Conservation (phyloP, 2,113 vertebrate genomes). For the Panthera leo region DNA sequence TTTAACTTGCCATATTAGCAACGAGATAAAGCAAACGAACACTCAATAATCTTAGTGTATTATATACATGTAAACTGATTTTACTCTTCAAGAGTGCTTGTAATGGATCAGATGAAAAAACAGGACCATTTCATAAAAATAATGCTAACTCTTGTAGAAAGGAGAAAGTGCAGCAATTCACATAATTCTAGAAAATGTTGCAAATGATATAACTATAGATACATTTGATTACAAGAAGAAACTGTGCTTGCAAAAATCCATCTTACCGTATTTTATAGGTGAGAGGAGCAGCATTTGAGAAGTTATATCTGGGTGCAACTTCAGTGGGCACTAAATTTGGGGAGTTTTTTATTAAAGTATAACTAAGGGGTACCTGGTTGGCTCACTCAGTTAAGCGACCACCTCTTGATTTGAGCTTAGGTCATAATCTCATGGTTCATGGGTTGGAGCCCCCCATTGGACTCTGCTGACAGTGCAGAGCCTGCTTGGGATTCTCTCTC, state of each 20-base stretch:
- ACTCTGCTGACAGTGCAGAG: no score
- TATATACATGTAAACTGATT: not conserved
- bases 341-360: not conserved
- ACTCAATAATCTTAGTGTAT: not conserved
- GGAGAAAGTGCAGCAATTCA: not conserved
- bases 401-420: no score
- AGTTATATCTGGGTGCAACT: not conserved
- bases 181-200: not conserved
- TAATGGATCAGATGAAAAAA: not conserved
- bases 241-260: not conserved
- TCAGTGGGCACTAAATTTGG: not conserved
- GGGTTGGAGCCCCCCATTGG: no score
- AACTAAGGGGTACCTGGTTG: no score
- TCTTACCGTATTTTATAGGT: rapidly evolving
- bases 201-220: not conserved
- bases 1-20: not conserved
- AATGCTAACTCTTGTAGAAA: not conserved
- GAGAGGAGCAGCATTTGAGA: not conserved
- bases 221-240: not conserved
- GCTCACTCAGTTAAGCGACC: no score
- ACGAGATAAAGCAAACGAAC: not conserved
- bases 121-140: not conserved
- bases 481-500: no score
- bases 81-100: not conserved
- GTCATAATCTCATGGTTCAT: no score